Evolutionary conservation across 1,140 invertebrate genomes (phyloP).

Genomic region (Ostrea edulis): DNA sequence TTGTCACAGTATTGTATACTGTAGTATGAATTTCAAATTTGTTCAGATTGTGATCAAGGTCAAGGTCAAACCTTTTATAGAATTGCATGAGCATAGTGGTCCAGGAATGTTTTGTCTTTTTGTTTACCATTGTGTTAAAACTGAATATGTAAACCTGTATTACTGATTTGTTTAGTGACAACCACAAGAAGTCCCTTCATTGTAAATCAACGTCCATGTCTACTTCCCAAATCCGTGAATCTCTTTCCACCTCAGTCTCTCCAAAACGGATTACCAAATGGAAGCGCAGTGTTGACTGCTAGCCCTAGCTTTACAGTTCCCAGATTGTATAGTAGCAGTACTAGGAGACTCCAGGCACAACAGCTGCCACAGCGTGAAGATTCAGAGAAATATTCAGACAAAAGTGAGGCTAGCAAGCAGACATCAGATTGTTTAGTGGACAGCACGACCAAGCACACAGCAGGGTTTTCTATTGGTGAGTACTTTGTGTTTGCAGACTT

Average conservation of each 20-base stretch:
- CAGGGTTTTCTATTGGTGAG: background rate
- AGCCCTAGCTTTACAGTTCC: background rate
- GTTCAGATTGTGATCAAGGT: too few relatives aligned
- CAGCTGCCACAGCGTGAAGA: background rate
- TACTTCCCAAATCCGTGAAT: background rate
- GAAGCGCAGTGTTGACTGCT: background rate
- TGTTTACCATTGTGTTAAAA: background rate
- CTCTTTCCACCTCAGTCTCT: background rate
- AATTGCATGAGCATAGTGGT: too few relatives aligned
- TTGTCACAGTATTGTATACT: background rate
- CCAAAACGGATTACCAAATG: background rate
- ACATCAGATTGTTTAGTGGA: slow-evolving; percentile 42
- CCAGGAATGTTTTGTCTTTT: too few relatives aligned
- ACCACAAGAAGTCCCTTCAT: background rate
- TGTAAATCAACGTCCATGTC: slow-evolving; percentile 6
- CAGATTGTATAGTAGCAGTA: background rate
- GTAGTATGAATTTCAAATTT: too few relatives aligned
- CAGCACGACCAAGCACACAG: slow-evolving; percentile 37
- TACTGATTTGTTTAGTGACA: background rate
- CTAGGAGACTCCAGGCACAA: background rate
- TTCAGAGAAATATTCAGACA: background rate
- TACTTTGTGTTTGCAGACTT: background rate
- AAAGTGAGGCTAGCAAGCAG: background rate
- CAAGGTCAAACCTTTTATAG: too few relatives aligned
- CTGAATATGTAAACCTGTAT: background rate